A percentile compares a stretch with the other conserved stretches of the same genome.
These are phyloP conservation scores for Bagarius yarrelli DNA, from an alignment of 2,113 vertebrate genomes.

Conservation along the genomic window DNA sequence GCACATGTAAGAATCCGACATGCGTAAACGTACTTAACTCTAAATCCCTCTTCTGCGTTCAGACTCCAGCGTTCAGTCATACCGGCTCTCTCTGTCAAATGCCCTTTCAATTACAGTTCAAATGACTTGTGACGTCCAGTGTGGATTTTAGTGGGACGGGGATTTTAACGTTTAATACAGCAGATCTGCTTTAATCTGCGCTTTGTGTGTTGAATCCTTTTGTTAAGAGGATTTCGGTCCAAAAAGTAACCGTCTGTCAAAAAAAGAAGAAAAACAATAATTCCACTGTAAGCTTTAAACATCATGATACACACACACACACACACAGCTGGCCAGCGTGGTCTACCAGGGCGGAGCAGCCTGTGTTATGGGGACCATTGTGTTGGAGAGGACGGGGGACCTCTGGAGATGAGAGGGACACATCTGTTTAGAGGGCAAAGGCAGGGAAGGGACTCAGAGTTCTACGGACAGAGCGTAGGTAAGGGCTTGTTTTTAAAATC, in stretches of 20 bases:
- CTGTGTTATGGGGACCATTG: constrained; percentile 37
- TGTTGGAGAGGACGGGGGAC: constrained; percentile 41
- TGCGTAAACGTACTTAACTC: constrained; percentile 33
- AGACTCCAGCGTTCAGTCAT: background rate
- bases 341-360: background rate
- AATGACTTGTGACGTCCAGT: background rate
- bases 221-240: constrained; percentile 43
- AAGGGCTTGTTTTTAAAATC: constrained; percentile 6
- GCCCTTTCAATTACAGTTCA: background rate
- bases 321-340: constrained; percentile 26
- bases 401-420: constrained; percentile 55
- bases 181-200: constrained; percentile 27
- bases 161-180: constrained; percentile 20
- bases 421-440: constrained; percentile 61
- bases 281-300: background rate
- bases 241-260: constrained; percentile 20
- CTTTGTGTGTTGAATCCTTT: constrained; percentile 23
- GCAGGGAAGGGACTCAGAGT: constrained; percentile 7
- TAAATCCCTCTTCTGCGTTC: background rate
- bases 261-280: background rate
- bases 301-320: constrained; percentile 7
- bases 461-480: constrained; percentile 26
- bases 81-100: background rate
- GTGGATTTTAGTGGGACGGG: background rate
- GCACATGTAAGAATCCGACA: constrained; percentile 12